These are phyloP conservation scores for Melanogrammus aeglefinus DNA, from an alignment of 2,797 vertebrate genomes.

Conservation along the genomic window DNA sequence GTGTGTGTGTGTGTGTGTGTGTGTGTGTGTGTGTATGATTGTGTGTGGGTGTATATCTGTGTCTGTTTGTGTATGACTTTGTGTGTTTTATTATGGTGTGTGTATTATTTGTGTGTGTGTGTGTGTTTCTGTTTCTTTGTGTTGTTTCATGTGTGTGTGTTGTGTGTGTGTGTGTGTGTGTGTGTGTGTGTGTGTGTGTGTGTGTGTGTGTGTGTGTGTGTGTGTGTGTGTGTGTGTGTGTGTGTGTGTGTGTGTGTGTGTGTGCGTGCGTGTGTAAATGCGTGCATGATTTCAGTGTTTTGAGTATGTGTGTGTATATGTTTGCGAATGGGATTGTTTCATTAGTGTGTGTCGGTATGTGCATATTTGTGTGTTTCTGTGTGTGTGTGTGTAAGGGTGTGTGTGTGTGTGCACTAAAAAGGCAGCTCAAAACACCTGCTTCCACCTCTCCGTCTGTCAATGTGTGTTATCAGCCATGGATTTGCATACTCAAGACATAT, in stretches of 20 bases:
- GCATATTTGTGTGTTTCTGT: background rate
- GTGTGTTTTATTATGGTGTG: background rate
- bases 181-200: conserved; percentile 2
- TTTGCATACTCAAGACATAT: conserved; percentile 21
- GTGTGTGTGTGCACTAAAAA: background rate
- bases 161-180: background rate
- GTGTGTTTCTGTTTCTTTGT: background rate
- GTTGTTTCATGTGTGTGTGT: background rate
- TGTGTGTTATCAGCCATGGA: conserved; percentile 1
- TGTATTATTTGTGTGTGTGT: background rate
- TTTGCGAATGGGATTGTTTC: background rate
- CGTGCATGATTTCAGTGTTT: background rate
- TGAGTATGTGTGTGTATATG: background rate
- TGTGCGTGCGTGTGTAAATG: background rate
- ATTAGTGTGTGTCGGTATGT: background rate
- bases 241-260: conserved; percentile 5
- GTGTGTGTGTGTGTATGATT: background rate
- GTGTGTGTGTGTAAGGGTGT: background rate
- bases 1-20: background rate
- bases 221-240: background rate
- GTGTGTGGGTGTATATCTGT: background rate
- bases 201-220: background rate
- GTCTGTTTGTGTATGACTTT: background rate
- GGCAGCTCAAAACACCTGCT: background rate
- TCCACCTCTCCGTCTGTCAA: background rate